Base-by-base conservation (phyloP, 2,113 vertebrate genomes). In the Rhodinocichla rosea region DNA sequence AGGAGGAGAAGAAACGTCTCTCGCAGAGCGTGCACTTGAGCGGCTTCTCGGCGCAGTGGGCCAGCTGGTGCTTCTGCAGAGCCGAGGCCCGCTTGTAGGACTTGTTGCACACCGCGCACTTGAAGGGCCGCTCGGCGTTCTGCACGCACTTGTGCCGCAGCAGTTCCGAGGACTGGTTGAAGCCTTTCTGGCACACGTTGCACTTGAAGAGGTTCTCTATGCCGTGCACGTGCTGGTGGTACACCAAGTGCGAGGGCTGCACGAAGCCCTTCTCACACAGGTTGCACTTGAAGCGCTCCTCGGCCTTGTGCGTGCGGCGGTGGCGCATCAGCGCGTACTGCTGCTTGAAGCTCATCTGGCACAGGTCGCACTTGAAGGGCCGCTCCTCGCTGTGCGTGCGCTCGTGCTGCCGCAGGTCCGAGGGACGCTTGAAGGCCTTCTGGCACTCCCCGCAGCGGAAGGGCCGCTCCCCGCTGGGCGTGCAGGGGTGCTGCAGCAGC, bases 281-380 rank as follows among this genome's bases (percentile, higher is more conserved):
- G 86, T 99, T 99, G 93, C 99, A 99, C 95, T 99, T 99, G 97
- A 99, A 99, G 76, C 95, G 98, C 96, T 81, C 98, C 96, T 83
- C 98, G 1, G 98, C 97, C 85, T 99, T 99, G 97, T 99, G 99
- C 0, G 98, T 99, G 96, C 99, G 99, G 44, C 99, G 98, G 80
- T 99, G 99, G 40, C 99, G 98, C 97, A 99, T 98, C 11, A 99
- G 98, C 0, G 99, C 99, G 0, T 99, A 99, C 97, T 99, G 99
- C 97, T 99, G 99, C 97, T 99, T 99, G 97, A 99, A 99, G 97
- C 99, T 99, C 99, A 99, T 99, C 97, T 99, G 99, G 94, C 99
- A 99, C 91, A 99, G 99, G 52, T 99, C 99, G 15, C 99, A 99
- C 97, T 99, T 99, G 97, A 99, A 99, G 35, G 99, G 99, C 33